Base-by-base conservation (phyloP, 2,888 invertebrate species). In the Byasa hedistus region DNA sequence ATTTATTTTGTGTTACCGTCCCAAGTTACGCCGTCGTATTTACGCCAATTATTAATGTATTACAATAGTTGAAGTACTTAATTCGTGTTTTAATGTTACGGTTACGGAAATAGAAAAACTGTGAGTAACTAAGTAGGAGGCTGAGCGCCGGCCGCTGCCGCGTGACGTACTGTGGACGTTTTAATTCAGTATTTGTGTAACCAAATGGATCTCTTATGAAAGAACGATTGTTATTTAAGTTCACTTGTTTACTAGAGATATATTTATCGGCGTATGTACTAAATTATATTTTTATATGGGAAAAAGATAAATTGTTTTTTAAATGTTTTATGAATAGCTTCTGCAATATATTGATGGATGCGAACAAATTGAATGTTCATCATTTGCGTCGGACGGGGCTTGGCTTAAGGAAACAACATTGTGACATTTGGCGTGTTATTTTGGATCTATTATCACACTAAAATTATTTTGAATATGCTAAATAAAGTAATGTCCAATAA, bases 391-490 rank as follows among this genome's bases (percentile, higher is more conserved):
- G 39, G 22, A 21, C 51, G 52, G 23, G n/a, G 39, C 58, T 58
- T 60, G 36, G 56, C 65, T 65, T 57, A 17, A 27, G 15, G 21
- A 23, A 15, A 32, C 32, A 8, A 32, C 32, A 22, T 59, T 22
- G 44, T 32, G 24, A 57, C 19, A 22, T 44, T 39, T 22, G 24
- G 1, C 22, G 57, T 22, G n/a, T 51, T 36, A 24, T 36, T 7
- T 61, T 48, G 21, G 39, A 52, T 52, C 52, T 57, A 22, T 21
- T 52, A 65, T 22, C 54, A 55, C 62, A 58, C 54, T 61, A 55
- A 66, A 62, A 58, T 32, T 62, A 58, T 66, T 66, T 66, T 62
- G 57, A 55, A 58, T 57, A 58, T 54, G 62, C 66, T 62, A 44
- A 44, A 66, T 66, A 66, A 66, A 66, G 36, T 57, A 66, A 66